phyloP scores from a whole-genome alignment of 2,888 invertebrate genomes.

The Heterodera filipjevi region DNA sequence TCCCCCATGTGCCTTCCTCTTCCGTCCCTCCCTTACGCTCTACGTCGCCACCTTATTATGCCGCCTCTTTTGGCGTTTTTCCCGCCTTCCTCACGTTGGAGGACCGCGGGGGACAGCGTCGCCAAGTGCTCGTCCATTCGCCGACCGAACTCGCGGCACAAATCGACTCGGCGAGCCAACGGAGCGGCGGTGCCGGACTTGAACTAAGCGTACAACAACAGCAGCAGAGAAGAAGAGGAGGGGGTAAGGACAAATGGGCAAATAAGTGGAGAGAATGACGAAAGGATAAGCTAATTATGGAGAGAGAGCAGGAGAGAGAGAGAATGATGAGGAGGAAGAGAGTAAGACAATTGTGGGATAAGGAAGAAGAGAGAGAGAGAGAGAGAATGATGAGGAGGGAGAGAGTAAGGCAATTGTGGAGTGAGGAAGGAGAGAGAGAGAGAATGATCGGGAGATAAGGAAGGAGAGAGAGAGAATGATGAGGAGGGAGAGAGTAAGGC shows the following conservation, averaged over 20 bases:
- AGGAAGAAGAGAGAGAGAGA: background rate
- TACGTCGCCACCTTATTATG: background rate
- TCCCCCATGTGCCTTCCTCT: background rate
- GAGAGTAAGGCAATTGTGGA: too few relatives aligned
- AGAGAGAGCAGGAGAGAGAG: too few relatives aligned
- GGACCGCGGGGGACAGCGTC: constrained; percentile 31
- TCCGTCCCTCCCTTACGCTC: background rate
- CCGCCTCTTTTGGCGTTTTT: constrained; percentile 23
- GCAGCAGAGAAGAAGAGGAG: background rate
- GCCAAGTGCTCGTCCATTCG: constrained; percentile 27
- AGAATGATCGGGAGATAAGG: background rate
- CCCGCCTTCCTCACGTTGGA: constrained; percentile 35
- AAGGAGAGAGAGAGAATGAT: background rate
- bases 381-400: background rate
- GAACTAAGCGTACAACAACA: background rate
- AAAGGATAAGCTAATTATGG: too few relatives aligned
- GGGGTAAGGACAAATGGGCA: background rate
- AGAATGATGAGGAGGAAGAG: too few relatives aligned
- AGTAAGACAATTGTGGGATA: too few relatives aligned
- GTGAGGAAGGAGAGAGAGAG: background rate
- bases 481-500: too few relatives aligned
- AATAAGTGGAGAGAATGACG: background rate
- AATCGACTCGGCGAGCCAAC: constrained; percentile 31
- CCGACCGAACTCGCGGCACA: constrained; percentile 29
- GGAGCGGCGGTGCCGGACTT: background rate